Percentiles rank a stretch among this genome's conserved stretches.
These are phyloP conservation scores for Diarsia mendica DNA, from an alignment of 2,888 invertebrate species.

Conservation along the genomic window DNA sequence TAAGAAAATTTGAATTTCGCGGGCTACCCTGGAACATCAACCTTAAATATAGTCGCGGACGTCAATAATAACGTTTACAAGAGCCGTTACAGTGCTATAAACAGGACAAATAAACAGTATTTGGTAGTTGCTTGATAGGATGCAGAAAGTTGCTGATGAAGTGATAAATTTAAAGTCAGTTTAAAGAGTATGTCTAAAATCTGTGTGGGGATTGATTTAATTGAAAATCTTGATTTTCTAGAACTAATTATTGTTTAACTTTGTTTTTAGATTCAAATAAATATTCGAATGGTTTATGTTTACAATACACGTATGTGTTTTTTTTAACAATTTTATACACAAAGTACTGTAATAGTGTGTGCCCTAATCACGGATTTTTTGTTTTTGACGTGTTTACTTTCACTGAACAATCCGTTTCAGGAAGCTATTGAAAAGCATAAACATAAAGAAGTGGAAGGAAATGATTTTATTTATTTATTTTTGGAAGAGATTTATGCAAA, in stretches of 20 bases:
- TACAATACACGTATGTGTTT: conserved; percentile 8
- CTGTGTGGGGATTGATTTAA: background rate
- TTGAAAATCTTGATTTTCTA: background rate
- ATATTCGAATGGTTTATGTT: background rate
- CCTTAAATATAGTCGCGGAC: background rate
- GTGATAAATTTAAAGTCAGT: too few species aligned
- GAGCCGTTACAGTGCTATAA: background rate
- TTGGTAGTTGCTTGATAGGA: background rate
- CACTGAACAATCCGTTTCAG: conserved; percentile 68
- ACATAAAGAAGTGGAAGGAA: conserved; percentile 76
- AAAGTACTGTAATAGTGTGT: background rate
- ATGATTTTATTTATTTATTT: conserved; percentile 92
- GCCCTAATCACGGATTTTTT: background rate
- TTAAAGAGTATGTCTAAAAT: background rate
- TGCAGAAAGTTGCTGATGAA: background rate
- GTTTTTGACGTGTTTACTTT: conserved; percentile 14
- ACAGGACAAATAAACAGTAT: background rate
- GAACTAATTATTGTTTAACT: background rate
- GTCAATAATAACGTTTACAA: background rate
- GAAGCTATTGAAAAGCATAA: conserved; percentile 90
- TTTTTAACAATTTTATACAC: background rate
- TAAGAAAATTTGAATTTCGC: too few species aligned
- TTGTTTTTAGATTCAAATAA: background rate
- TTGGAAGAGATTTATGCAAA: conserved; percentile 89
- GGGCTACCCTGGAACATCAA: too few species aligned